Evolutionary conservation across 2,888 invertebrate genomes (phyloP).

Genomic region (Diloba caeruleocephala): DNA sequence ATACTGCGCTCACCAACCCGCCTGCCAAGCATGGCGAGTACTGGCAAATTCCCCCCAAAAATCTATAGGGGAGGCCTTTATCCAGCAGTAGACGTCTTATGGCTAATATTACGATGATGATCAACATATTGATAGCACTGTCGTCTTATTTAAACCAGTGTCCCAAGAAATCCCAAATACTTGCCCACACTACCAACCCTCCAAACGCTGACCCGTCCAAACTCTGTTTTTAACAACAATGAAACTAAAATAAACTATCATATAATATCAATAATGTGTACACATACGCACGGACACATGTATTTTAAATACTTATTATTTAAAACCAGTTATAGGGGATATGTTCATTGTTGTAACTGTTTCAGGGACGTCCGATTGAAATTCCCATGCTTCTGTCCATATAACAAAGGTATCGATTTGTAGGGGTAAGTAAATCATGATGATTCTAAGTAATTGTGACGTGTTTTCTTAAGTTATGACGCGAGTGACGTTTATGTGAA

Average conservation of each 20-base stretch:
- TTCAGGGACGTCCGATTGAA: constrained; percentile 73
- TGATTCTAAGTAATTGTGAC: constrained; percentile 79
- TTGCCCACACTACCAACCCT: constrained; percentile 57
- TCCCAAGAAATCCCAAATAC: constrained; percentile 10
- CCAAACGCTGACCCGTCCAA: constrained; percentile 57
- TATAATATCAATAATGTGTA: constrained; percentile 88
- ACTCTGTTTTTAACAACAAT: constrained; percentile 63
- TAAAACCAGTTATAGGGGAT: constrained; percentile 80
- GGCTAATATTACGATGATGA: too few species aligned
- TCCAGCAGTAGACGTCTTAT: too few species aligned
- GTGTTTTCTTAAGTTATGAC: constrained; percentile 81
- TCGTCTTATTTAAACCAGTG: too few species aligned
- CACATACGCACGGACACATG: constrained; percentile 83
- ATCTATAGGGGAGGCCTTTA: too few species aligned
- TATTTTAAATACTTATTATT: constrained; percentile 88
- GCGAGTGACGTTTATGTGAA: constrained; percentile 76
- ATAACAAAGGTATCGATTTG: constrained; percentile 80
- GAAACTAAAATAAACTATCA: constrained; percentile 85
- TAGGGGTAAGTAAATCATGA: constrained; percentile 73
- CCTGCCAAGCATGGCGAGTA: too few species aligned
- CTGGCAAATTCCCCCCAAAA: too few species aligned
- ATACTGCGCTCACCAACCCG: too few species aligned
- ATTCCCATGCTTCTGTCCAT: constrained; percentile 80
- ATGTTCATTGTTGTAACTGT: constrained; percentile 52
- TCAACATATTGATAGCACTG: too few species aligned